Evolutionary conservation across 1,140 invertebrate species (phyloP), one percentile per base, ranked within the genome.

Genomic region (Pachyrhynchus sulphureomaculatus): DNA sequence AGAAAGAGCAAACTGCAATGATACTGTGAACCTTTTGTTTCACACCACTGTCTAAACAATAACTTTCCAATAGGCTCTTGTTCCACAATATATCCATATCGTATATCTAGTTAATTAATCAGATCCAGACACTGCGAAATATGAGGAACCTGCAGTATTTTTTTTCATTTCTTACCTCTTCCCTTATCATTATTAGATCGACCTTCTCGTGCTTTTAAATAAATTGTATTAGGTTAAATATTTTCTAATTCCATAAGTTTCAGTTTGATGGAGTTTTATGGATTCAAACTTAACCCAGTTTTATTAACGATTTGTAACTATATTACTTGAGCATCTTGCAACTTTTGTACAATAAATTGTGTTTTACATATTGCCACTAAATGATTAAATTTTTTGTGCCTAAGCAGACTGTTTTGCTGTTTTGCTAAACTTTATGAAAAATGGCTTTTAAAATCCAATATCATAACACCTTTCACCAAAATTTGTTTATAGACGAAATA

Each of bases 221-320:
- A 99, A 78, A 99, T 96, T 79, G 96, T 99, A 84, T 99, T 99
- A 82, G 97, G 97, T 82, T 99, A 96, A 81, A 99, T 99, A 86
- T 99, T 99, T 92, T 99, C 97, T 86, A 99, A 93, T 95, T 99
- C 97, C 96, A 99, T 99, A 84, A 95, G 91, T 94, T 96, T 93
- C 93, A 96, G 92, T 86, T 92, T 94, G 91, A 79, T 77, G 78
- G 64, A 59, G 79, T 61, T 53, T 44, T 67, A 71, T 70, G 70
- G 72, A 70, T 58, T 69, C 65, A 65, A 62, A 58, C 67, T 64
- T 70, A 76, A 69, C 72, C 75, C 66, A 2, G 8, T 29, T 29
- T 73, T 74, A 74, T 72, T 72, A 75, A 74, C 68, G 72, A 75
- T 66, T 72, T 64, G 26, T 6, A 42, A 10, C 26, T 29, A 29